A percentile compares a stretch with the other conserved stretches of the same genome.
Conservation (phyloP, 1,140 invertebrate species). For the Eubasilissa regina region DNA sequence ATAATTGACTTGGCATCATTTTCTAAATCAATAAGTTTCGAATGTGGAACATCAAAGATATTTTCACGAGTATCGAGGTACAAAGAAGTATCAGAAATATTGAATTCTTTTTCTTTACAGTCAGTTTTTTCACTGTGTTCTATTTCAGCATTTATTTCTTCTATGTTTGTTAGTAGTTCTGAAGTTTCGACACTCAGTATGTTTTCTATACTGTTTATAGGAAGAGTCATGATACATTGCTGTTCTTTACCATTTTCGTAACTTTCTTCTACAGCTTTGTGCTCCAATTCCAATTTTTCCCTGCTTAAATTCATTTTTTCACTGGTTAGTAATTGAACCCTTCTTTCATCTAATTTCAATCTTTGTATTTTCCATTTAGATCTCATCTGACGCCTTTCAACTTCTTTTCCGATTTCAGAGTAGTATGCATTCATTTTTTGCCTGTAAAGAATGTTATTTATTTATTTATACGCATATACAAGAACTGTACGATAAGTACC, state of each 20-base stretch:
- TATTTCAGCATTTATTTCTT: background rate
- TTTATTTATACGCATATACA: too few species aligned
- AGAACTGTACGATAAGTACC: too few species aligned
- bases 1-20: background rate
- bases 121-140: slow-evolving; percentile 16
- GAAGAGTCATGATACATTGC: too few species aligned
- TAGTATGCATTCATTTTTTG: slow-evolving; percentile 74
- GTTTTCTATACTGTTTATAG: background rate
- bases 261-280: slow-evolving; percentile 55
- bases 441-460: too few species aligned
- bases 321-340: slow-evolving; percentile 70
- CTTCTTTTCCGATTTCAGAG: slow-evolving; percentile 72
- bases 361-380: slow-evolving; percentile 76
- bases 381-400: slow-evolving; percentile 71
- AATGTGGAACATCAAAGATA: background rate
- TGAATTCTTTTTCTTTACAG: slow-evolving; percentile 1
- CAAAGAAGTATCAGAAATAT: slow-evolving; percentile 26
- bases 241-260: background rate
- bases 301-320: slow-evolving; percentile 70
- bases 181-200: background rate
- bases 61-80: slow-evolving; percentile 4
- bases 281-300: slow-evolving; percentile 69
- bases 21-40: background rate
- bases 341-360: slow-evolving; percentile 73
- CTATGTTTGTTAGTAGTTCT: background rate